These are phyloP conservation scores for Tenthredo amoena DNA, from an alignment of 2,888 invertebrate species.

Conservation along the genomic window DNA sequence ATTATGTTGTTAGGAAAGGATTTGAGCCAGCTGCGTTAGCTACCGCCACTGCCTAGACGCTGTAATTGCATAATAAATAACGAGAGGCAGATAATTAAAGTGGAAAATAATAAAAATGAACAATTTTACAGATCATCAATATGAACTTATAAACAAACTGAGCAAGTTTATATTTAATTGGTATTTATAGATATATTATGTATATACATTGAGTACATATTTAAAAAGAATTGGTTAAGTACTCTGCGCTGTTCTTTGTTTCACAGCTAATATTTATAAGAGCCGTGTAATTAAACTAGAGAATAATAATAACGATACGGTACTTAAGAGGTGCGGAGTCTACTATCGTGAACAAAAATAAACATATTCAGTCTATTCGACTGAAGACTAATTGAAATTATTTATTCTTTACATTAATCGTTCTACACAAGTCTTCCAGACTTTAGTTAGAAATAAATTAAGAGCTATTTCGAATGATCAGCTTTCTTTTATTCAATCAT, in stretches of 20 bases:
- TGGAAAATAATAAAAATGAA: background rate
- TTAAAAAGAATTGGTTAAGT: background rate
- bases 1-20: background rate
- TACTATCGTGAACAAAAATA: too few species aligned
- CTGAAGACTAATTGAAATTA: background rate
- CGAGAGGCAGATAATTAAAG: background rate
- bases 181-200: background rate
- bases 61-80: background rate
- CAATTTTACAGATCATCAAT: background rate
- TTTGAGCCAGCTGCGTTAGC: constrained; percentile 11
- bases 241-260: background rate
- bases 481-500: background rate
- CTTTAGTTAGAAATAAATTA: background rate
- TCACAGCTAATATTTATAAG: background rate
- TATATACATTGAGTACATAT: background rate
- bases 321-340: background rate
- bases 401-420: background rate
- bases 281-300: background rate
- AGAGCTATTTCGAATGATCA: background rate
- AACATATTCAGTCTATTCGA: too few species aligned
- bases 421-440: constrained; percentile 21
- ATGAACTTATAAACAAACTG: background rate
- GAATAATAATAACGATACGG: background rate
- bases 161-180: background rate
- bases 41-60: constrained; percentile 29